Base-by-base conservation (phyloP, 2,888 invertebrate genomes). In the Unio pictorum region DNA sequence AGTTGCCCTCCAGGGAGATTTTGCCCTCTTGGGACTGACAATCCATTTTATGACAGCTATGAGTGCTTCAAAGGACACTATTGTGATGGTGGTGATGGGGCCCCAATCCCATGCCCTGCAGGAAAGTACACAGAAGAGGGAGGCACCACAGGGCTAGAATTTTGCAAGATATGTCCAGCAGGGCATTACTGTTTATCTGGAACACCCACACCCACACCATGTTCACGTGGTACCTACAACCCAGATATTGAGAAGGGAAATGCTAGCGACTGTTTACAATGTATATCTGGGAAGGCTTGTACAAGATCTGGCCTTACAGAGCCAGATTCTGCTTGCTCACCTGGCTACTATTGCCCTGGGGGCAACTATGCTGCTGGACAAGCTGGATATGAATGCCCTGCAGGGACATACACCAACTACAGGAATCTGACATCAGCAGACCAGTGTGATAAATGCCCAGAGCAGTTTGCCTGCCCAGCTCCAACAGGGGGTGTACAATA, bases 281-380 rank as follows among this genome's bases (percentile, higher is more conserved):
- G 89, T 74, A 80, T 83, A 7, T 76, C 86, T 11, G 88, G 88
- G 26, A 62, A 69, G 61, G 85, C 88, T 8, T 89, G 89, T 74
- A 88, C 87, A 3, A 74, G 71, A 23, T 68, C 73, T 65, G 88
- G 81, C 4, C 80, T 88, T 1, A 80, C 85, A 4, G 69, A 76
- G 61, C 86, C 88, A 7, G 81, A 88, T 72, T 80, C 81, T 62
- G 80, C 85, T 0, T 89, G 89, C 71, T 80, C 83, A 17, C 85
- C 86, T 17, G 89, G 89, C 0, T 86, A 87, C 76, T 89, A 86
- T 78, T 89, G 89, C 71, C 88, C 88, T 0, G 86, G 84, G 7
- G 87, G 86, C 7, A 89, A 87, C 71, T 74, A 78, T 61, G 73
- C 76, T 5, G 83, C 83, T 23, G 86, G 86, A 71, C 86, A 88